Base-by-base conservation (phyloP, 2,113 vertebrate genomes). In the Lycaon pictus region DNA sequence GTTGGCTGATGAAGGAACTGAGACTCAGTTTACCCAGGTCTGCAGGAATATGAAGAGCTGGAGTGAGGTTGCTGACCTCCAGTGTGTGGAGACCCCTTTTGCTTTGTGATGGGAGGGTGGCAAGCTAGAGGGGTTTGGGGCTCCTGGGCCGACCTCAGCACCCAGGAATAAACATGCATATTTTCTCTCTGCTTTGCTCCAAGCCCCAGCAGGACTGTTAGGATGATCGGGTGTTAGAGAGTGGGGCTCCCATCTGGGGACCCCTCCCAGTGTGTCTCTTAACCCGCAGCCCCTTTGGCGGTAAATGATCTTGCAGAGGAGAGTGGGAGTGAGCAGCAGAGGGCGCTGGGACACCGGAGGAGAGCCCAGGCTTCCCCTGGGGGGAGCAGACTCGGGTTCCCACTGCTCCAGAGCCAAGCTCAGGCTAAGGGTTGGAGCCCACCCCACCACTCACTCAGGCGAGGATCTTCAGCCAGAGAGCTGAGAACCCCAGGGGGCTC, bases 251-350 rank as follows among this genome's bases (percentile, higher is more conserved):
- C 25, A 4, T 71, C 19, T 60, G 19, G 62, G 43, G 23, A 76
- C 5, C 4, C n/a, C 10, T 43, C 43, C 16, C 17, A 0, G 35
- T 23, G n/a, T 22, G 23, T n/a, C 35, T 51, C 9, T 32, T 32
- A 25, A 15, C 51, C 7, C 6, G 32, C 19, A 20, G 13, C 22
- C 55, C 48, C 20, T 62, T 58, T 19, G 17, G 20, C 20, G 1
- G 10, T 13, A 19, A 63, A 8, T 0, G n/a, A 51, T 53, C 48
- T 43, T 58, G 96, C 51, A 12, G 94, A 43, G 88, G 23, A 15
- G 63, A 13, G 27, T n/a, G 56, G 12, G 3, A 67, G 56, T n/a
- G 76, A 87, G 29, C 97, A 87, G 93, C 93, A 97, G 96, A 92
- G 95, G 98, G 90, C 9, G 35, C 97, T 92, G 3, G 62, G 89